Base-by-base conservation (phyloP, 2,888 invertebrate species). In the Eudemis profundana region DNA sequence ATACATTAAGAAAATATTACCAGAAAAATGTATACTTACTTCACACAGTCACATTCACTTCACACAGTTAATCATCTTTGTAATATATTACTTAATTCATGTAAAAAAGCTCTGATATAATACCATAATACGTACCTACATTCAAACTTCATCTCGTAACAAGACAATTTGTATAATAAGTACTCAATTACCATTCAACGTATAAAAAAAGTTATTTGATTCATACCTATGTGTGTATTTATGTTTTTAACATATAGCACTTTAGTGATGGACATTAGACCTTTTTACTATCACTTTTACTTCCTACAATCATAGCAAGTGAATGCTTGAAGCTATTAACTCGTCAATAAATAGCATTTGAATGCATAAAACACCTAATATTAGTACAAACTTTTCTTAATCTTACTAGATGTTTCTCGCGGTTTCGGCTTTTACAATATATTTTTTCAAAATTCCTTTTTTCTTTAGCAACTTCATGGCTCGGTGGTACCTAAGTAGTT, bases 261-360 rank as follows among this genome's bases (percentile, higher is more conserved):
- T n/a, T 36, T 21, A 40, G 21, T 10, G 15, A 53, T 17, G 7
- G 15, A 7, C 21, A 8, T 14, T 19, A 14, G 21, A 15, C 36
- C 21, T 14, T 36, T 51, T 38, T 21, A 23, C 40, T 38, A 40
- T 23, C 10, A 23, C 53, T 38, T 53, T 38, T 21, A 38, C 53
- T 51, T 38, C 21, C 14, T 23, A 14, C 38, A 8, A 15, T 21
- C 38, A 8, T 51, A 14, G 38, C 15, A 53, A 38, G 53, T 38
- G 53, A 53, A 53, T 38, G 53, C 1, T 21, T 53, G 23, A 4
- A 23, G 53, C 53, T 53, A 23, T 53, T 40, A 53, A 21, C 36
- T 17, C 4, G 12, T 36, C 3, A 51, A n/a, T 23, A 53, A 38
- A 14, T 53, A 14, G 38, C 38, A 23, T 40, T 49, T 4, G 10